Percentiles rank a stretch among this genome's conserved stretches.
These are phyloP conservation scores for Branchellion lobata DNA, from an alignment of 2,888 invertebrate genomes.

Conservation along the genomic window DNA sequence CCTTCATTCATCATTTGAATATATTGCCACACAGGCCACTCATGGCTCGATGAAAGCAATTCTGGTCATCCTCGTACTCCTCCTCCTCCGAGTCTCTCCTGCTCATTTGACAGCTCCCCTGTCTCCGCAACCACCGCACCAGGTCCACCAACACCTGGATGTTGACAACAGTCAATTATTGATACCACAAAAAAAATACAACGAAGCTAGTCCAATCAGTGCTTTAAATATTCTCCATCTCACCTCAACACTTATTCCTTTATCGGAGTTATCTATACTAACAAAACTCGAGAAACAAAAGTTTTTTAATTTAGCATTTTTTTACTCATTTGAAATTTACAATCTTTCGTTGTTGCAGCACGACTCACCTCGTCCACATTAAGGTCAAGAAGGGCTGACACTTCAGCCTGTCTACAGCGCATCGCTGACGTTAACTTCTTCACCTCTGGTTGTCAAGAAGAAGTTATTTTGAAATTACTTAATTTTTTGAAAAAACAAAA, in stretches of 20 bases:
- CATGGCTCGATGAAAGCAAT: constrained; percentile 4
- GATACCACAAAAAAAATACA: not conserved
- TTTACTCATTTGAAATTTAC: too few species aligned
- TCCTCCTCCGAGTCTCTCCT: not conserved
- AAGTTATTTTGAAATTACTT: too few species aligned
- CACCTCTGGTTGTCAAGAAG: not conserved
- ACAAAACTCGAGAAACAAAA: too few species aligned
- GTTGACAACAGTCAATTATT: not conserved
- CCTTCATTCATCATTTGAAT: not conserved
- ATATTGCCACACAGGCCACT: constrained; percentile 9
- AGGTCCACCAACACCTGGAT: not conserved
- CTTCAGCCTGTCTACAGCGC: constrained; percentile 30
- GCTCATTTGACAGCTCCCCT: not conserved
- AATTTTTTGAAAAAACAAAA: too few species aligned
- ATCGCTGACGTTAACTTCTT: not conserved
- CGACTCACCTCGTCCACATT: constrained; percentile 34
- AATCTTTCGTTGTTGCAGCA: too few species aligned
- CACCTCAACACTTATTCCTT: too few species aligned
- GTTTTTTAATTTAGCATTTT: not conserved
- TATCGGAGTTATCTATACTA: too few species aligned
- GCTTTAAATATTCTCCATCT: too few species aligned
- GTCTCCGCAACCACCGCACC: constrained; percentile 1
- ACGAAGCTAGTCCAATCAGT: too few species aligned
- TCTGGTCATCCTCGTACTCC: not conserved
- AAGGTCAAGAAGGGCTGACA: constrained; percentile 28